Base-by-base conservation (phyloP, 2,888 invertebrate genomes). In the Ypsolopha sequella region DNA sequence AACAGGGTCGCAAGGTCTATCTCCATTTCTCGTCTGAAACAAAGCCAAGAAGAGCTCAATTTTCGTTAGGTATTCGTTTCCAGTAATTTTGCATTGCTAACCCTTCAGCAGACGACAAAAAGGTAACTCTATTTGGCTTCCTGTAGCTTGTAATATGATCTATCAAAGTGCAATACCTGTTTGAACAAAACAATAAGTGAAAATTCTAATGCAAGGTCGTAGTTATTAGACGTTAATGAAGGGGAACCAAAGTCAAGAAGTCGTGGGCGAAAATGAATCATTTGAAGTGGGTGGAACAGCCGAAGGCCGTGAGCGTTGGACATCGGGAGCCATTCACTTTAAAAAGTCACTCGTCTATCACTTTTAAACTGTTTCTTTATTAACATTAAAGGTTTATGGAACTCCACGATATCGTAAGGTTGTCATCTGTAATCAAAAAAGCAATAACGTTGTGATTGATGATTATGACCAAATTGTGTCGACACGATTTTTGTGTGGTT, bases 241-340 rank as follows among this genome's bases (percentile, higher is more conserved):
- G 61, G 65, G 62, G 65, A 69, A 67, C 60, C 60, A 59, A 60
- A 49, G 48, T 48, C 52, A 60, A 51, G 56, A 62, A 61, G 56
- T 52, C 56, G 81, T 80, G 75, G 81, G 80, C 70, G 77, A 64
- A 52, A 58, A 64, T 81, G 81, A 82, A 63, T 82, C 82, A 82
- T 72, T 65, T 58, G 53, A 58, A 53, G 82, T 81, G 76, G 81
- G 81, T 63, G 76, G 68, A 62, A 63, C 65, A 68, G 65, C 64
- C 67, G 73, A 80, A 84, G 84, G 81, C 65, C 70, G 60, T 49
- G 56, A 57, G 66, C 68, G 68, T 76, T 76, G 80, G 75, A 68
- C 77, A 77, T 71, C 74, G 66, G 65, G 65, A 69, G 68, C 70
- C 72, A 63, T 60, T 54, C 54, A 54, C 52, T 49, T 56, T 50